Evolutionary conservation across 1,140 invertebrate species (phyloP).

Genomic region (Dreissena rostriformis): DNA sequence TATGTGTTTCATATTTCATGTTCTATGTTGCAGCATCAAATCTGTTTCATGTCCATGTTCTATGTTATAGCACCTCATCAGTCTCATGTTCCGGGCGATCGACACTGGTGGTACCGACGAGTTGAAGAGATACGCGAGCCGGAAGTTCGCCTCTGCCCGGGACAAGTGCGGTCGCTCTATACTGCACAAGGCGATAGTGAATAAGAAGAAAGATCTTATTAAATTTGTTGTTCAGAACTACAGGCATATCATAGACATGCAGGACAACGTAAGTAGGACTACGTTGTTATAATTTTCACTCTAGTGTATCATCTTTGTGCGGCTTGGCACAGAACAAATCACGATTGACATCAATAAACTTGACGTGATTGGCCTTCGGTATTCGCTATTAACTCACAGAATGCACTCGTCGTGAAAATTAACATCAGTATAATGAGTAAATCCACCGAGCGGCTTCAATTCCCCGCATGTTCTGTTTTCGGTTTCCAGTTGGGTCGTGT

Average conservation of each 20-base stretch:
- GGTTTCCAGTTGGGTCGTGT: slow-evolving; percentile 50
- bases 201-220: slow-evolving; percentile 51
- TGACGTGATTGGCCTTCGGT: too few relatives aligned
- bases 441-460: not conserved
- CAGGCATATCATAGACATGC: slow-evolving; percentile 46
- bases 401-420: too few relatives aligned
- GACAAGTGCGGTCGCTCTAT: slow-evolving; percentile 64
- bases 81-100: slow-evolving; percentile 39
- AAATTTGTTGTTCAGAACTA: slow-evolving; percentile 51
- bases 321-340: too few relatives aligned
- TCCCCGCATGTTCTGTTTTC: not conserved
- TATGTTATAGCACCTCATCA: slow-evolving; percentile 28
- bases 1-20: too few relatives aligned
- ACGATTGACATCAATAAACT: too few relatives aligned
- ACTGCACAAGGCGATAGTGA: slow-evolving; percentile 59
- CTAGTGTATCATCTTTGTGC: too few relatives aligned
- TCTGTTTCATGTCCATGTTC: not conserved
- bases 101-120: slow-evolving; percentile 41
- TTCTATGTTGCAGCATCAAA: too few relatives aligned
- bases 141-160: slow-evolving; percentile 17
- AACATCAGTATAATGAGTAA: too few relatives aligned
- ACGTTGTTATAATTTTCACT: too few relatives aligned
- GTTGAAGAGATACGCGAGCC: slow-evolving; percentile 20
- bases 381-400: too few relatives aligned
- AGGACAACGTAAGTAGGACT: slow-evolving; percentile 52